Base-by-base conservation (phyloP, 2,113 vertebrate species). In the Tetrax tetrax region DNA sequence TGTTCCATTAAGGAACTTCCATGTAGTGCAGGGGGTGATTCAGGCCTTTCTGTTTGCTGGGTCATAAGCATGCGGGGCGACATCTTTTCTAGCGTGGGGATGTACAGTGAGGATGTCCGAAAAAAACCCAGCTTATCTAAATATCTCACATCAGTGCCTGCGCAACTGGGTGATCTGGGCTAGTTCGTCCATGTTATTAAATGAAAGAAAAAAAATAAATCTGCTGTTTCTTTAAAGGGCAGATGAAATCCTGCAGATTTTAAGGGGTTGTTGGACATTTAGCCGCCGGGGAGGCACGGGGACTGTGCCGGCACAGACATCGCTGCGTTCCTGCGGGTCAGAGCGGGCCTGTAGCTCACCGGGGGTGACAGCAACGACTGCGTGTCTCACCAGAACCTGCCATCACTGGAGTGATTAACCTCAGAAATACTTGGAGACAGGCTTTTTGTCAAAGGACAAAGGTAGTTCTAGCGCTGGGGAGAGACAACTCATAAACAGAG, bases 291-390 rank as follows among this genome's bases (percentile, higher is more conserved):
- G 22, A 3, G 17, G 25, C 33, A 37, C 3, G 2, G 35, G 48
- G 60, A 56, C 33, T 0, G 8, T 9, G 41, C n/a, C 10, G 2
- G 16, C 61, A 25, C 25, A 28, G 54, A 15, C 29, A 19, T 25
- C 0, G 0, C 14, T 43, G 11, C 0, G 2, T 5, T n/a, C 35
- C 64, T n/a, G 35, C 2, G 4, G 64, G 48, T 37, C 7, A 4
- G 35, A 74, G 48, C 28, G 16, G 68, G 41, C 29, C 80, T 20
- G 24, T 50, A 56, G 43, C 68, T 84, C 66, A 21, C 54, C 21
- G 24, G 65, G 63, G 91, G 45, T 76, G 89, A 61, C 77, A 77
- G 45, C 60, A 33, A 7, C 1, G 12, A 33, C 27, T 75, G 4
- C 1, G 9, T 43, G 54, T 63, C 54, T 35, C 80, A 53, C 28